Evolutionary conservation across 2,888 invertebrate species (phyloP).

Genomic region (Drosophila neonasuta): DNA sequence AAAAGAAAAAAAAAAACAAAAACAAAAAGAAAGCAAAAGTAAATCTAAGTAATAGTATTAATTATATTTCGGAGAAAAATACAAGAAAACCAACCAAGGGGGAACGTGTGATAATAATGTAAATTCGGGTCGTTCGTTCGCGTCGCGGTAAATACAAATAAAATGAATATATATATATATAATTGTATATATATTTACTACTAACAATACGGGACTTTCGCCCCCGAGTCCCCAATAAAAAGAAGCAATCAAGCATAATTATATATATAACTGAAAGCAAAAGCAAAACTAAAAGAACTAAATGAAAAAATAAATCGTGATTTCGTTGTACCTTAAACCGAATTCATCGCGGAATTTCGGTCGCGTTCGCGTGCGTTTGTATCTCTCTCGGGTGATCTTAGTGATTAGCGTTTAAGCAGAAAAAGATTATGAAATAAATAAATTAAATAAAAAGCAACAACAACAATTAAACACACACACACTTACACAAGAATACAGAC

Average conservation of each 20-base stretch:
- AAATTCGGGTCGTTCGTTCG: conserved; percentile 79
- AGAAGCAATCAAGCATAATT: conserved; percentile 37
- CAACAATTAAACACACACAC: conserved; percentile 38
- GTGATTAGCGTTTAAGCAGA: conserved; percentile 78
- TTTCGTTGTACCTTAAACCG: conserved; percentile 83
- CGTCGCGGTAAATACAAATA: conserved; percentile 74
- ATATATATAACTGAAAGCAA: conserved; percentile 45
- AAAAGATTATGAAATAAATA: conserved; percentile 42
- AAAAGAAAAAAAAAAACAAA: conserved; percentile 3
- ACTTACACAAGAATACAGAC: conserved; percentile 23
- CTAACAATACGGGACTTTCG: conserved; percentile 78
- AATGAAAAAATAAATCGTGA: conserved; percentile 78
- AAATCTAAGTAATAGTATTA: conserved; percentile 72
- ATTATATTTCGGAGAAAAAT: conserved; percentile 50
- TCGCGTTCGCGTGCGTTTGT: conserved; percentile 82
- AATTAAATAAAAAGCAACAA: conserved; percentile 25
- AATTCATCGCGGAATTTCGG: conserved; percentile 83
- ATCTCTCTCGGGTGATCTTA: conserved; percentile 83
- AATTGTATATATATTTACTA: conserved; percentile 32
- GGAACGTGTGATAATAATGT: conserved; percentile 80
- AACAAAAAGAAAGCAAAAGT: conserved; percentile 43
- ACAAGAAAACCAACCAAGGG: conserved; percentile 51
- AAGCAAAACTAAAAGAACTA: conserved; percentile 51
- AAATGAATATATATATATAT: conserved; percentile 15
- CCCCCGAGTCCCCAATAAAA: conserved; percentile 80